These are phyloP conservation scores for Drosophila nr. perissopoda DNA, from an alignment of 2,888 invertebrate genomes.

Conservation along the genomic window DNA sequence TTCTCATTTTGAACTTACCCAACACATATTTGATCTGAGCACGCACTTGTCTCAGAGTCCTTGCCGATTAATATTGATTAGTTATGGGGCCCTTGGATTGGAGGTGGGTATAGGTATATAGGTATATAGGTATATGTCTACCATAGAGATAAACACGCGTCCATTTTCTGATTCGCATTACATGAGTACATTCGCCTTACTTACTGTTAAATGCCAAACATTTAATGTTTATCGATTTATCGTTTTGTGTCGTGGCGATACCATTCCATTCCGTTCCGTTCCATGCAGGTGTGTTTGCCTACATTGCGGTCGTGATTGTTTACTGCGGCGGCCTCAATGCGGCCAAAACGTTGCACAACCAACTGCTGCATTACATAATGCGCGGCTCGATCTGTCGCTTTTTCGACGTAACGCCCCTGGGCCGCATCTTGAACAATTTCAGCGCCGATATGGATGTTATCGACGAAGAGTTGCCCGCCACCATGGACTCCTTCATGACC, in stretches of 20 bases:
- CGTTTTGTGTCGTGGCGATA: conserved; percentile 19
- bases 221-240: conserved; percentile 42
- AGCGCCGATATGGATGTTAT: conserved; percentile 89
- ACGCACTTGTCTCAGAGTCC: conserved; percentile 43
- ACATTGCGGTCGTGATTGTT: conserved; percentile 86
- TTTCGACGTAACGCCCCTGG: conserved; percentile 89
- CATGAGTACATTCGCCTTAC: conserved; percentile 37
- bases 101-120: conserved; percentile 5
- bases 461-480: conserved; percentile 87
- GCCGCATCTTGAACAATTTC: conserved; percentile 89
- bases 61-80: conserved; percentile 46
- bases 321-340: conserved; percentile 88
- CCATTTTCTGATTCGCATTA: conserved; percentile 23
- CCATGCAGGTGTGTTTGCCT: conserved; percentile 85
- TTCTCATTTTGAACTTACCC: conserved; percentile 8
- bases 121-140: not conserved
- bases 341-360: conserved; percentile 87
- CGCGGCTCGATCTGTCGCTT: conserved; percentile 88
- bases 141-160: conserved; percentile 14
- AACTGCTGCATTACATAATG: conserved; percentile 87
- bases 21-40: conserved; percentile 26
- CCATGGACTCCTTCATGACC: conserved; percentile 85
- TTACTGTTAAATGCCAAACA: conserved; percentile 23
- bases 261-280: conserved; percentile 39
- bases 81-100: conserved; percentile 6